Evolutionary conservation across 1,140 invertebrate species (phyloP).

Genomic region (Drosophila nannoptera): DNA sequence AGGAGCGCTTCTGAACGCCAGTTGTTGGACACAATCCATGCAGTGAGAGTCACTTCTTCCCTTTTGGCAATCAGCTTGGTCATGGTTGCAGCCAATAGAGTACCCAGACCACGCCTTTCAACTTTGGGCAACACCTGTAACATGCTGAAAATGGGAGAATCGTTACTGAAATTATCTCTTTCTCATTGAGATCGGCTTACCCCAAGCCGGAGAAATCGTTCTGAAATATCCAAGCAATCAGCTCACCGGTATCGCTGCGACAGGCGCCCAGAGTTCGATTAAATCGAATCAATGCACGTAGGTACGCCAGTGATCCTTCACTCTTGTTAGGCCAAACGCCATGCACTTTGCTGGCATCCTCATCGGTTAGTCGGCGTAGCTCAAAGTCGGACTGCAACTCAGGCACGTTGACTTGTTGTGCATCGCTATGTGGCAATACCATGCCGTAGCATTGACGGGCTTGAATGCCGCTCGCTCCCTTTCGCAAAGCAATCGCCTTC

Average conservation of each 20-base stretch:
- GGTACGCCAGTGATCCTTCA: slow-evolving; percentile 64
- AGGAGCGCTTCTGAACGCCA: slow-evolving; percentile 62
- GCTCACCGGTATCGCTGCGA: slow-evolving; percentile 46
- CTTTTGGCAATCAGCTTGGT: slow-evolving; percentile 48
- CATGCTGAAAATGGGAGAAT: slow-evolving; percentile 39
- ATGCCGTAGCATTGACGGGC: slow-evolving; percentile 59
- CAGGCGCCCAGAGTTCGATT: slow-evolving; percentile 62
- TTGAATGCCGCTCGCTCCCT: slow-evolving; percentile 38
- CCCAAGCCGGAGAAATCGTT: slow-evolving; percentile 69
- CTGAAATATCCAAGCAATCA: slow-evolving; percentile 73
- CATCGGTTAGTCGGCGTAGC: slow-evolving; percentile 33
- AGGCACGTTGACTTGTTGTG: slow-evolving; percentile 22
- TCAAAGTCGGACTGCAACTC: slow-evolving; percentile 59
- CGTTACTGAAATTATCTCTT: not conserved
- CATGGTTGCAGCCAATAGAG: slow-evolving; percentile 53
- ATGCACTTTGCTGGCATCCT: slow-evolving; percentile 60
- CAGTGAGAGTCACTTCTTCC: slow-evolving; percentile 55
- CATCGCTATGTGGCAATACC: slow-evolving; percentile 39
- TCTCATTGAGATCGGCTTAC: slow-evolving; percentile 26
- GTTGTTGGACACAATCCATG: slow-evolving; percentile 66
- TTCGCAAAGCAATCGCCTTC: slow-evolving; percentile 40
- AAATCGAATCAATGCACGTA: slow-evolving; percentile 51
- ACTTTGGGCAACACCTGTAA: slow-evolving; percentile 60
- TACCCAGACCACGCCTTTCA: slow-evolving; percentile 64
- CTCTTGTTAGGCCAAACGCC: slow-evolving; percentile 64